These are phyloP conservation scores for Zelostemma sp. DNA, from an alignment of 1,140 invertebrate species.

Conservation along the genomic window DNA sequence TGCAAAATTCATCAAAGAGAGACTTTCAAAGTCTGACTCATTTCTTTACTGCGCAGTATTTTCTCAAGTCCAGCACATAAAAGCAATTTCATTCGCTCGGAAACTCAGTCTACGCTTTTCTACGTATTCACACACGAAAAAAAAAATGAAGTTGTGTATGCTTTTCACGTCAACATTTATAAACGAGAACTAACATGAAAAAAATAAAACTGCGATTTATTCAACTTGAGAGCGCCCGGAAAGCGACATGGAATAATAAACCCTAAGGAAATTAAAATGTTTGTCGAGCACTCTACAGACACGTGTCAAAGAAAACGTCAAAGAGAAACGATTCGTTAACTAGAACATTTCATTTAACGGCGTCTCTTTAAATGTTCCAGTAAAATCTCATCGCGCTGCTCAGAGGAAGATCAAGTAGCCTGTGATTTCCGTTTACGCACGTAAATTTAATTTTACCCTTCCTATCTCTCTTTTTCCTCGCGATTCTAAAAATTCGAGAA, in stretches of 20 bases:
- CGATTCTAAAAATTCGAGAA: no score
- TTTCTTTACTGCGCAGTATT: neutral
- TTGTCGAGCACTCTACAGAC: slow-evolving; percentile 27
- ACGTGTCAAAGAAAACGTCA: slow-evolving; percentile 22
- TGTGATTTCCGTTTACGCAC: slow-evolving; percentile 24
- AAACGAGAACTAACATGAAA: neutral
- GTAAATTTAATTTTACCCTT: slow-evolving; percentile 7
- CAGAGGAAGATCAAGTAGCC: slow-evolving; percentile 24
- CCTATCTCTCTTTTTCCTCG: slow-evolving; percentile 12
- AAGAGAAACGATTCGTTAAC: slow-evolving; percentile 38
- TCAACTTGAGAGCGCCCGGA: neutral
- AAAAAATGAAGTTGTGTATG: neutral
- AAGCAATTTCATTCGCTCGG: neutral
- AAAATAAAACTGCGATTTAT: neutral
- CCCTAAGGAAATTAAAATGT: slow-evolving; percentile 37
- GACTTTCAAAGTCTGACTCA: neutral
- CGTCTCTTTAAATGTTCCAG: slow-evolving; percentile 28
- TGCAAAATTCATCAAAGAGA: neutral
- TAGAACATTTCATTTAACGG: slow-evolving; percentile 24
- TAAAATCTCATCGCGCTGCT: slow-evolving; percentile 22
- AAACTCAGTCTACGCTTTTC: neutral
- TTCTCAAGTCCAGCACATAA: neutral
- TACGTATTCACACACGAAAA: slow-evolving; percentile 1
- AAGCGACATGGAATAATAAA: neutral
- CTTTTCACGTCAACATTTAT: neutral